Percentiles rank a stretch among this genome's conserved stretches.
phyloP scores from a whole-genome alignment of 2,797 vertebrate genomes.

The Poeciliopsis paucimaculata region DNA sequence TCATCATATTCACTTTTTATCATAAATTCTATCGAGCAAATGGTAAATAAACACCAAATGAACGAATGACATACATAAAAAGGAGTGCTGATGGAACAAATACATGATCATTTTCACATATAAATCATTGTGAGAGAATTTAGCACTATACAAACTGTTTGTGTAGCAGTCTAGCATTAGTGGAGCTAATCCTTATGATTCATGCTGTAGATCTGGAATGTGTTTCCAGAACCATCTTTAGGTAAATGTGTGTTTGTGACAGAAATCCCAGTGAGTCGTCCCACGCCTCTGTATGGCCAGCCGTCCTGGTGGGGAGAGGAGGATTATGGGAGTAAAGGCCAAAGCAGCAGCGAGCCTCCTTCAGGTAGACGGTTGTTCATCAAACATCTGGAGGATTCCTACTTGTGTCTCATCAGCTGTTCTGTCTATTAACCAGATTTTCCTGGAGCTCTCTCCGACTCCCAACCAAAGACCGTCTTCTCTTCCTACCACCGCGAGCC shows the following conservation, averaged over 20 bases:
- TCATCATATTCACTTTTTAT: not conserved
- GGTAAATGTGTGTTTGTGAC: slow-evolving; percentile 19
- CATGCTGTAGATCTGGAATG: not conserved
- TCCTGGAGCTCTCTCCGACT: slow-evolving; percentile 70
- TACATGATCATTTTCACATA: not conserved
- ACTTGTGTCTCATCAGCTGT: slow-evolving; percentile 71
- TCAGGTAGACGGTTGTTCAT: slow-evolving; percentile 39
- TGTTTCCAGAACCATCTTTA: not conserved
- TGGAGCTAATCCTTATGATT: not conserved
- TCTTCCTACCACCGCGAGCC: slow-evolving; percentile 87
- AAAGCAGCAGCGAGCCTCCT: slow-evolving; percentile 36
- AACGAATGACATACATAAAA: not conserved
- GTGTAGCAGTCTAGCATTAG: not conserved
- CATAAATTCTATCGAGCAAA: not conserved
- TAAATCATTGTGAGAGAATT: not conserved
- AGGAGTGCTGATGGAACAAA: not conserved
- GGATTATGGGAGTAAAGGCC: slow-evolving; percentile 81
- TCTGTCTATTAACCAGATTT: slow-evolving; percentile 76
- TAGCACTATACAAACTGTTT: not conserved
- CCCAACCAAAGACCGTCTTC: slow-evolving; percentile 78
- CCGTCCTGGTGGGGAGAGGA: slow-evolving; percentile 99
- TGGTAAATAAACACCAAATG: not conserved
- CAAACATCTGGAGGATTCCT: not conserved
- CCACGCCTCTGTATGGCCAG: slow-evolving; percentile 93
- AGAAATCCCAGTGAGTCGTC: slow-evolving; percentile 84